Conservation (phyloP, 2,113 vertebrate genomes). For the Salvelinus namaycush region DNA sequence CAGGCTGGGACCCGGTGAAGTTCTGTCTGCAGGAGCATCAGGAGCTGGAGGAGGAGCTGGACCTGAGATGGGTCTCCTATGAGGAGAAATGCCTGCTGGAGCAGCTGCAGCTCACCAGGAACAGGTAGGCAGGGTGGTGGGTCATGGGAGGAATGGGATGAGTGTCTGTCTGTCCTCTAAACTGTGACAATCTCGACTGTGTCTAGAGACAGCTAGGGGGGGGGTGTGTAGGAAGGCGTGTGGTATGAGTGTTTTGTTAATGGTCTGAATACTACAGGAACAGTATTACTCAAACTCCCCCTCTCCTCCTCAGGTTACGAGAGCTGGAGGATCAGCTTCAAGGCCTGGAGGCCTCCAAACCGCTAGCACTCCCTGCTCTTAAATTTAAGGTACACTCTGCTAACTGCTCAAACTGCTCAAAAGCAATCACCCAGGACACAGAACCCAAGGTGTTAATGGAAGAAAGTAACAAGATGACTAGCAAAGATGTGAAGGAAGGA, state of each 20-base stretch:
- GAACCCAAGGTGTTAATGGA: too few species aligned
- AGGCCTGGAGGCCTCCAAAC: slow-evolving; percentile 79
- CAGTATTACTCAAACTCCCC: slow-evolving; percentile 6
- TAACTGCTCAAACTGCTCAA: too few species aligned
- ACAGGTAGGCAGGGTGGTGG: slow-evolving; percentile 74
- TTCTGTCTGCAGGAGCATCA: slow-evolving; percentile 84
- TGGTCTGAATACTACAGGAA: background rate
- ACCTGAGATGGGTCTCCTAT: slow-evolving; percentile 82
- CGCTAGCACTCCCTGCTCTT: slow-evolving; percentile 84
- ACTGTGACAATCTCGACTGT: background rate
- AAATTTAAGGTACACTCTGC: slow-evolving; percentile 86
- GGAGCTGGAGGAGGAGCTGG: slow-evolving; percentile 77
- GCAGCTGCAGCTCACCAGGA: slow-evolving; percentile 83
- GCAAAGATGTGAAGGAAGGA: background rate
- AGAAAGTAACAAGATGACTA: background rate
- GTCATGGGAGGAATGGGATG: background rate
- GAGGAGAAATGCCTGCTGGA: slow-evolving; percentile 86
- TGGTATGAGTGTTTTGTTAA: background rate
- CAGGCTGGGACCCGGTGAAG: slow-evolving; percentile 92
- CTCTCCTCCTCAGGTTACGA: slow-evolving; percentile 75
- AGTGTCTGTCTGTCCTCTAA: background rate
- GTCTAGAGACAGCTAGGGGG: background rate
- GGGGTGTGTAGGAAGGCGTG: background rate
- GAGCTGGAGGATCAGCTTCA: slow-evolving; percentile 89
- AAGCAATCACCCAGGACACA: too few species aligned